A percentile compares a stretch with the other conserved stretches of the same genome.
Conservation (phyloP, 1,140 invertebrate genomes). For the Zophobas atratus region DNA sequence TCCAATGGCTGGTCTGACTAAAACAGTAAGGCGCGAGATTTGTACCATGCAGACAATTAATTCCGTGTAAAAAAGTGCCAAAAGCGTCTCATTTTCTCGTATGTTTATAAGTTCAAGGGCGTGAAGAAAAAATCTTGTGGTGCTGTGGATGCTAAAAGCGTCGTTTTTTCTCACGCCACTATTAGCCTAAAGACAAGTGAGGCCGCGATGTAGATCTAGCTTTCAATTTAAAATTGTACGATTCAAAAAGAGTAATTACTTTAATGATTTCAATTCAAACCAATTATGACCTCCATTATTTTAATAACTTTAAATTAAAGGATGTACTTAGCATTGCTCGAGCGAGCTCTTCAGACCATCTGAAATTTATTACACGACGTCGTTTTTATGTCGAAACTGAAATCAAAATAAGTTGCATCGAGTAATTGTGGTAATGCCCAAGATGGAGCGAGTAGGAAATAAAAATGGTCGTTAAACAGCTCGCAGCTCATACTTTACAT, state of each 20-base stretch:
- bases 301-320: conserved; percentile 54
- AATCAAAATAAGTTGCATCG: conserved; percentile 34
- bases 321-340: conserved; percentile 46
- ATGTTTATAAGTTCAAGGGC: no score
- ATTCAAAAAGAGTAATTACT: conserved; percentile 53
- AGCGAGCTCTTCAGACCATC: not conserved
- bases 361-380: conserved; percentile 2
- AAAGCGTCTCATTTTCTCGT: no score
- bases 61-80: no score
- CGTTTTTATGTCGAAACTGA: conserved; percentile 18
- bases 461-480: conserved; percentile 43
- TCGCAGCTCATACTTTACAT: conserved; percentile 44
- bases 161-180: conserved; percentile 10
- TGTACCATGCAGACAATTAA: no score
- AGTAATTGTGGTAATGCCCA: conserved; percentile 44
- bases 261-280: conserved; percentile 57
- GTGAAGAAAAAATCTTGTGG: no score
- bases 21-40: no score
- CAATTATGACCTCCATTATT: conserved; percentile 54
- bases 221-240: conserved; percentile 45
- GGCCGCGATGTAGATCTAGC: not conserved
- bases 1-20: no score
- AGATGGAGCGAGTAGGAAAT: conserved; percentile 42
- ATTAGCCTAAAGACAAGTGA: conserved; percentile 6
- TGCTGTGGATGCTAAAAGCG: no score